A percentile compares a stretch with the other conserved stretches of the same genome.
Conservation (phyloP, 2,888 invertebrate species). For the Agrotis exclamationis region DNA sequence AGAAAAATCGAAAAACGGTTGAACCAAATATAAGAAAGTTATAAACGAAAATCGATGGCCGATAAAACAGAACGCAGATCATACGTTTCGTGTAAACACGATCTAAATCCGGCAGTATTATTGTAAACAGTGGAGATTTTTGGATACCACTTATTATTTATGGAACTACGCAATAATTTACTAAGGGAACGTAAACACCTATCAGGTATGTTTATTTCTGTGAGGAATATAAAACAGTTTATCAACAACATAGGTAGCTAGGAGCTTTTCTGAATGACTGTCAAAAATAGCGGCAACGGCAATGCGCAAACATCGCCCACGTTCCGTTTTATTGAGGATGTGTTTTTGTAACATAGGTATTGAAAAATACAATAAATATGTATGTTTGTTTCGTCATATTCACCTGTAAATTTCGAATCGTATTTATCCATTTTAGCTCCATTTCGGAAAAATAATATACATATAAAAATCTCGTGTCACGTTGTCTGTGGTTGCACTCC, state of each 20-base stretch:
- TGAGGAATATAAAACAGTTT: constrained; percentile 22
- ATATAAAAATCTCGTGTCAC: too few relatives aligned
- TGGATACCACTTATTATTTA: background rate
- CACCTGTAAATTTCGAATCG: too few relatives aligned
- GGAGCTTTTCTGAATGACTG: constrained; percentile 25
- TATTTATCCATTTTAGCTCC: too few relatives aligned
- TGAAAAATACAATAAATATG: background rate
- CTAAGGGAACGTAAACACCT: constrained; percentile 9
- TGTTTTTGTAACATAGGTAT: constrained; percentile 15
- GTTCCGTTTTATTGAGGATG: constrained; percentile 42
- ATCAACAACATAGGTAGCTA: constrained; percentile 15
- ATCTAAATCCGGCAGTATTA: background rate
- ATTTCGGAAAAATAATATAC: too few relatives aligned
- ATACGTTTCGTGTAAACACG: too few relatives aligned
- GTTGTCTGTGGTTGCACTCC: too few relatives aligned
- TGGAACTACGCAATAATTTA: constrained; percentile 1
- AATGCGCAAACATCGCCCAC: constrained; percentile 61
- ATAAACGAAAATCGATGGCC: too few relatives aligned
- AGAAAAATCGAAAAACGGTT: too few relatives aligned
- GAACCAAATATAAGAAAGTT: too few relatives aligned
- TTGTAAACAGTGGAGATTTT: background rate
- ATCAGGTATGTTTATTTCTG: constrained; percentile 30
- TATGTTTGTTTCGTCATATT: constrained; percentile 15
- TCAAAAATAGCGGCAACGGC: constrained; percentile 51
- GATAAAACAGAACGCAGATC: too few relatives aligned